These are phyloP conservation scores for Sepiola atlantica DNA, from an alignment of 2,888 invertebrate genomes.

Conservation along the genomic window DNA sequence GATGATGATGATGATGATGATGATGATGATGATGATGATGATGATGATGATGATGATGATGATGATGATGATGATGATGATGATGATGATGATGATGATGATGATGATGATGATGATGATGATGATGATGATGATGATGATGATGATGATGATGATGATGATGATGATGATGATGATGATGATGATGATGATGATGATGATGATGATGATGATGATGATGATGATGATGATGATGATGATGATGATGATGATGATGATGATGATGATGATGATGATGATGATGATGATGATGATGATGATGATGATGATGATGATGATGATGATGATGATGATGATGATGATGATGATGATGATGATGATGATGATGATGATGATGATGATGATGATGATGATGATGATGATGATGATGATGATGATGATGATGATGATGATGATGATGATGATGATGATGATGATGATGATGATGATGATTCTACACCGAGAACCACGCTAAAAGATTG, in stretches of 20 bases:
- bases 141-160: conserved; percentile 2
- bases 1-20: conserved; percentile 32
- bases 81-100: conserved; percentile 2
- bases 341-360: too few relatives aligned
- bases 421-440: not conserved
- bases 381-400: not conserved
- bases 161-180: conserved; percentile 32
- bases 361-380: not conserved
- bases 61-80: conserved; percentile 2
- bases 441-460: not conserved
- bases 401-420: not conserved
- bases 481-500: too few relatives aligned
- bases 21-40: conserved; percentile 2
- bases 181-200: conserved; percentile 2
- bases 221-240: conserved; percentile 32
- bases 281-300: conserved; percentile 2
- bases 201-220: conserved; percentile 2
- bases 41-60: conserved; percentile 2
- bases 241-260: not conserved
- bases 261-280: conserved; percentile 32
- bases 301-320: conserved; percentile 32
- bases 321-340: conserved; percentile 13
- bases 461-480: too few relatives aligned
- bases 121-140: conserved; percentile 2
- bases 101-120: conserved; percentile 32